These are phyloP conservation scores for Tetranychus piercei DNA, from an alignment of 2,888 invertebrate genomes.

Conservation along the genomic window DNA sequence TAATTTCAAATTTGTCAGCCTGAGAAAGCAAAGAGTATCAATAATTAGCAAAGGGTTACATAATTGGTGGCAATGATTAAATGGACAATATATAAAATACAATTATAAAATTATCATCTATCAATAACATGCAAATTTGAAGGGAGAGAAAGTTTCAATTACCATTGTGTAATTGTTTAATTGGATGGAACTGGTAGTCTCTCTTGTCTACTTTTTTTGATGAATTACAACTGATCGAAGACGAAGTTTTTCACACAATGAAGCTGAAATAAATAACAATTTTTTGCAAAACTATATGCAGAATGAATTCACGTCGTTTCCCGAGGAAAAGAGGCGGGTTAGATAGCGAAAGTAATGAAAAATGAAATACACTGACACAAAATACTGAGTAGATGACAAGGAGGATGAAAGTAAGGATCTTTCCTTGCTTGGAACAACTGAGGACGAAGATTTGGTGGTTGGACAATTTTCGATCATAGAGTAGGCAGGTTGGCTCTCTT, in stretches of 20 bases:
- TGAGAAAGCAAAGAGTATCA: background rate
- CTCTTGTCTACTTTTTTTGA: no score
- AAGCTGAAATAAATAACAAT: background rate
- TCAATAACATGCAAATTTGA: no score
- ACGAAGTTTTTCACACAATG: no score
- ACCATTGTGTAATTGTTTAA: no score
- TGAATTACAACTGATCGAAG: no score
- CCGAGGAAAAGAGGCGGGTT: background rate
- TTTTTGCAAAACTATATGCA: background rate
- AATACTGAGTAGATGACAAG: background rate
- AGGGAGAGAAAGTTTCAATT: no score
- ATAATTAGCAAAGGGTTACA: background rate
- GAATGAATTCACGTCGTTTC: background rate
- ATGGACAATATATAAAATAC: background rate
- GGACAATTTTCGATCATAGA: background rate
- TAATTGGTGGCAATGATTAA: background rate
- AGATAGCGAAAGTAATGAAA: background rate
- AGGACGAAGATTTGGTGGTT: background rate
- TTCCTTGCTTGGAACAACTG: background rate
- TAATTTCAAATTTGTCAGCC: conserved; percentile 1
- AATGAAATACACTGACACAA: background rate
- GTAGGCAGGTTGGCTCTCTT: background rate
- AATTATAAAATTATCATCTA: no score
- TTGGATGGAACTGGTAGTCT: no score
- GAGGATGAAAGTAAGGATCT: background rate